These are phyloP conservation scores for Clinocottus analis DNA, from an alignment of 2,113 vertebrate genomes.

Conservation along the genomic window DNA sequence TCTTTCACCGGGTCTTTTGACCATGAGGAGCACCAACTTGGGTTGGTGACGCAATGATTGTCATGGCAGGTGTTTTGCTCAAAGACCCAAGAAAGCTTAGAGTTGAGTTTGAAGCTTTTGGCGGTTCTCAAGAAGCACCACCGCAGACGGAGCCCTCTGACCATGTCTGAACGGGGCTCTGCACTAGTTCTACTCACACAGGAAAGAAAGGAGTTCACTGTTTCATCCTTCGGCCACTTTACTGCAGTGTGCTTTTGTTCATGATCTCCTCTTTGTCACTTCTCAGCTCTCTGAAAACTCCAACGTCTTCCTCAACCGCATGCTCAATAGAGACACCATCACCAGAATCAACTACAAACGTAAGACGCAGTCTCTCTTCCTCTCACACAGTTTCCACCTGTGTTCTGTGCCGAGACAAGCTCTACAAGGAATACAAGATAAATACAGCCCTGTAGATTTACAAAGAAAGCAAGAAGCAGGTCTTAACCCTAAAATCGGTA, in stretches of 20 bases:
- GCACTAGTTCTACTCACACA: slow-evolving; percentile 6
- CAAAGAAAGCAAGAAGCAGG: not conserved
- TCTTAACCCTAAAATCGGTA: not conserved
- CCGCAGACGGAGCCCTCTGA: too few species aligned
- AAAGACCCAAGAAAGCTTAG: too few species aligned
- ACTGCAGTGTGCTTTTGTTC: not conserved
- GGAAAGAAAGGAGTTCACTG: not conserved
- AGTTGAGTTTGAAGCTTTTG: too few species aligned
- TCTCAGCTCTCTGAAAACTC: slow-evolving; percentile 93
- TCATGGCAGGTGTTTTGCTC: too few species aligned
- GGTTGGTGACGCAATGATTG: too few species aligned
- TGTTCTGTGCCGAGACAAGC: not conserved
- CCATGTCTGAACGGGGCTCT: too few species aligned
- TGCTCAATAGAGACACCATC: slow-evolving; percentile 98
- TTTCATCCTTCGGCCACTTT: not conserved
- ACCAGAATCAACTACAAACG: slow-evolving; percentile 92
- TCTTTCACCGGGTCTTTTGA: too few species aligned
- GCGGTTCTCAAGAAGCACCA: too few species aligned
- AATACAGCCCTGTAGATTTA: too few species aligned
- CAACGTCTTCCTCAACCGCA: slow-evolving; percentile 95
- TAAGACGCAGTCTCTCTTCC: slow-evolving; percentile 51
- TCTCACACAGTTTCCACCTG: not conserved
- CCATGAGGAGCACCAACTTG: too few species aligned
- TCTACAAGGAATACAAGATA: too few species aligned
- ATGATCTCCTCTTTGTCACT: slow-evolving; percentile 17